phyloP scores from a whole-genome alignment of 2,797 vertebrate genomes.

The Urocyon cinereoargenteus region DNA sequence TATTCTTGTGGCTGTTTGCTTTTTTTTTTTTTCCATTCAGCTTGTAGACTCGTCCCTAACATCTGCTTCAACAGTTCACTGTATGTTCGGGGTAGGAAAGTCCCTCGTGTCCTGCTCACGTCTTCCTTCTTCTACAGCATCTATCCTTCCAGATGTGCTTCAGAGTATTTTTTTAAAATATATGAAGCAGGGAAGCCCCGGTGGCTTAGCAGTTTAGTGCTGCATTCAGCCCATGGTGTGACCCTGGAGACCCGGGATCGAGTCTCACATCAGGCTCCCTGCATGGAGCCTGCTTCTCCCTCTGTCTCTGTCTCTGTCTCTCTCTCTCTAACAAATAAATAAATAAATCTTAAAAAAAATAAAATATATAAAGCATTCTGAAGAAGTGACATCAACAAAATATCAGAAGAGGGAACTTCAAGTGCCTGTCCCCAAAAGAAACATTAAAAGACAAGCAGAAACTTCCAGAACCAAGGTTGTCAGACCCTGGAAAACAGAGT shows the following conservation, averaged over 20 bases:
- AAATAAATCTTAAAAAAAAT: background rate
- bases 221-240: no score
- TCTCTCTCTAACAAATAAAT: no score
- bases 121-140: background rate
- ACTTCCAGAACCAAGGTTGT: background rate
- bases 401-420: background rate
- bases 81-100: background rate
- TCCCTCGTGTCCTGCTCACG: background rate
- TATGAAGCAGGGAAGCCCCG: no score
- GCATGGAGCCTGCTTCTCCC: no score
- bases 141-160: background rate
- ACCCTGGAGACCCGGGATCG: no score
- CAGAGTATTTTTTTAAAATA: background rate
- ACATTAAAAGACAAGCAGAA: background rate
- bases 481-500: background rate
- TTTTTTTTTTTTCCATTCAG: background rate
- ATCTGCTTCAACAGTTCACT: background rate
- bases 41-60: background rate
- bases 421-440: background rate
- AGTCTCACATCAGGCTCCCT: no score
- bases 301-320: no score
- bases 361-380: background rate
- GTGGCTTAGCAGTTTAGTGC: no score
- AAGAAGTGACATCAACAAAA: background rate
- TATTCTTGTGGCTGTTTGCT: background rate